Conservation (phyloP, 2,113 vertebrate genomes). For the Rhodinocichla rosea region DNA sequence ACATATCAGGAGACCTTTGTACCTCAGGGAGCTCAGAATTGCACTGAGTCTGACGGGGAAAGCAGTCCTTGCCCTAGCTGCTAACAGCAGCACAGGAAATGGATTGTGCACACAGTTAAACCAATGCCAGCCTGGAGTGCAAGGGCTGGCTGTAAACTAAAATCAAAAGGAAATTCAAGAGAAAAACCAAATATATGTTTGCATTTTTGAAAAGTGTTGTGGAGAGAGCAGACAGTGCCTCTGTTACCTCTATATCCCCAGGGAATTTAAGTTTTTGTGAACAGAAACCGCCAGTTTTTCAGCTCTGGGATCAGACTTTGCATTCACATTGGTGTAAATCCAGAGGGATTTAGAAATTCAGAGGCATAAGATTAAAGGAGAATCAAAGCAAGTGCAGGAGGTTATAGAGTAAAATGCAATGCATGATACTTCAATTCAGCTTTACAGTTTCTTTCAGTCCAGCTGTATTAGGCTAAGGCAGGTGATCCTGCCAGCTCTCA, state of each 20-base stretch:
- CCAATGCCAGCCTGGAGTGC: background rate
- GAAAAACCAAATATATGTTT: background rate
- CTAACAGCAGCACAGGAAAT: background rate
- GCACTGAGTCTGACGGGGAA: background rate
- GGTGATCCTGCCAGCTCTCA: background rate
- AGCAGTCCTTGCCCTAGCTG: background rate
- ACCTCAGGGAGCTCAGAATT: background rate
- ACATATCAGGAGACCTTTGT: background rate
- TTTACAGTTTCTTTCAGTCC: background rate
- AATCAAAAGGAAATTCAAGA: background rate
- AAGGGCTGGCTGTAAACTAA: background rate
- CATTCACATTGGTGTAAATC: background rate
- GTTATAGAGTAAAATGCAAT: background rate
- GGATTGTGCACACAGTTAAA: background rate
- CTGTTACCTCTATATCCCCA: background rate
- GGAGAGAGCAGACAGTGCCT: background rate
- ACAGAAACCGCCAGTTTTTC: background rate
- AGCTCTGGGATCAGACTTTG: background rate
- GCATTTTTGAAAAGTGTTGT: background rate
- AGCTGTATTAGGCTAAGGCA: background rate
- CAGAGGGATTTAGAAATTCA: background rate
- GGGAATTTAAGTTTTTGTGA: background rate
- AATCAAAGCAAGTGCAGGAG: background rate
- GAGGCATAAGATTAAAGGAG: background rate
- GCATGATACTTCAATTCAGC: rapidly evolving